Conservation (phyloP, 2,797 vertebrate genomes). For the Limnodromus scolopaceus region DNA sequence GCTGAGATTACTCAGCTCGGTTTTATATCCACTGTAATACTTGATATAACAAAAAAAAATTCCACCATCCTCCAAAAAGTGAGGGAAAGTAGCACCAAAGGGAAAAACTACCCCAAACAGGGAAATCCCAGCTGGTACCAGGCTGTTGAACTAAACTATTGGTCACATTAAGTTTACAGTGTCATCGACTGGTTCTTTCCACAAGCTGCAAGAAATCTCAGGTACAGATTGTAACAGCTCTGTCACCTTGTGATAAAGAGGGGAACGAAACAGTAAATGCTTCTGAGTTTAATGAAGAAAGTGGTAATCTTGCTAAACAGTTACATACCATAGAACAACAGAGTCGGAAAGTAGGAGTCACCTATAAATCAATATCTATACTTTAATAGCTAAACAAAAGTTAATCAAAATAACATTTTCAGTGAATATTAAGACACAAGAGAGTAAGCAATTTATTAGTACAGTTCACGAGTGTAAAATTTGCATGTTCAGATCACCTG, state of each 20-base stretch:
- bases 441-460: neutral
- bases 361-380: neutral
- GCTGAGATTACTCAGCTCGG: neutral
- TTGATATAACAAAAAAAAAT: neutral
- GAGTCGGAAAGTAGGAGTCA: neutral
- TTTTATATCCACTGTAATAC: neutral
- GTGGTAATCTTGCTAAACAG: neutral
- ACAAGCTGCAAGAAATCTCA: constrained; percentile 55
- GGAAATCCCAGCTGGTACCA: neutral
- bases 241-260: neutral
- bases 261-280: neutral
- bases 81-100: neutral
- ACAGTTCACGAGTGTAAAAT: neutral
- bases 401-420: constrained; percentile 2
- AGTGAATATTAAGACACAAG: neutral
- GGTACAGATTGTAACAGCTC: rapidly evolving
- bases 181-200: neutral
- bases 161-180: neutral
- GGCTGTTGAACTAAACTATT: neutral
- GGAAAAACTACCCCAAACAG: neutral
- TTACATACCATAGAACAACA: neutral
- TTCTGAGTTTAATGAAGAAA: neutral
- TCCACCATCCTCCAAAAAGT: neutral
- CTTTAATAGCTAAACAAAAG: neutral
- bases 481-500: neutral